These are phyloP conservation scores for Camponotus pennsylvanicus DNA, from an alignment of 1,140 invertebrate species.

Conservation along the genomic window DNA sequence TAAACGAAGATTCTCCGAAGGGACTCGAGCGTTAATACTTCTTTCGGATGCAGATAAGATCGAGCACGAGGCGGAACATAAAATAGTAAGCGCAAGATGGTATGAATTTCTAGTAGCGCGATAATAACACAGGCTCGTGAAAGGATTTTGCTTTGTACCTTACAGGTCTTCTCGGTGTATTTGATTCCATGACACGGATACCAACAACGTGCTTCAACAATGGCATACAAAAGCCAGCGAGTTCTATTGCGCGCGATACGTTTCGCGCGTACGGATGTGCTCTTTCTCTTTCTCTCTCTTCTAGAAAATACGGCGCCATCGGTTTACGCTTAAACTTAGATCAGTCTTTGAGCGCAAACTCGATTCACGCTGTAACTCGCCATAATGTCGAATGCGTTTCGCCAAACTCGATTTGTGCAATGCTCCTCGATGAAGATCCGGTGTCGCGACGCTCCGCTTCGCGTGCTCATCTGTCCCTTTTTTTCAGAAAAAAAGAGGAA, in stretches of 20 bases:
- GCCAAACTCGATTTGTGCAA: constrained; percentile 41
- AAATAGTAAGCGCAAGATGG: constrained; percentile 42
- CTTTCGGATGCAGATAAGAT: constrained; percentile 47
- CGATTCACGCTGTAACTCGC: constrained; percentile 45
- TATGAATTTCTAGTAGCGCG: constrained; percentile 46
- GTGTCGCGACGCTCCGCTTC: constrained; percentile 9
- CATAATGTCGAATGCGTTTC: constrained; percentile 57
- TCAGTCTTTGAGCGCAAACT: constrained; percentile 46
- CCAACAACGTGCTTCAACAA: constrained; percentile 9
- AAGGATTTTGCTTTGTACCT: constrained; percentile 43
- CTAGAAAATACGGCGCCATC: constrained; percentile 24
- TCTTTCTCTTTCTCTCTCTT: background rate
- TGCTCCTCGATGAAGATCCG: constrained; percentile 5
- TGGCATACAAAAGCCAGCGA: constrained; percentile 16
- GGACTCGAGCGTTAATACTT: constrained; percentile 38
- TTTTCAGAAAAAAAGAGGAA: background rate
- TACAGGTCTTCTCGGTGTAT: constrained; percentile 6
- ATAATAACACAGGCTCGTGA: constrained; percentile 30
- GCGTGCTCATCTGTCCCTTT: background rate
- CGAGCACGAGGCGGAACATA: constrained; percentile 6
- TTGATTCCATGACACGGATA: background rate
- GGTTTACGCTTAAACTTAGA: constrained; percentile 54
- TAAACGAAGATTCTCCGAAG: constrained; percentile 12
- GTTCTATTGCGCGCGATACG: background rate
- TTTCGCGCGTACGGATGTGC: background rate